phyloP scores from a whole-genome alignment of 2,797 vertebrate species.

The Oceanodroma leucorhoa region DNA sequence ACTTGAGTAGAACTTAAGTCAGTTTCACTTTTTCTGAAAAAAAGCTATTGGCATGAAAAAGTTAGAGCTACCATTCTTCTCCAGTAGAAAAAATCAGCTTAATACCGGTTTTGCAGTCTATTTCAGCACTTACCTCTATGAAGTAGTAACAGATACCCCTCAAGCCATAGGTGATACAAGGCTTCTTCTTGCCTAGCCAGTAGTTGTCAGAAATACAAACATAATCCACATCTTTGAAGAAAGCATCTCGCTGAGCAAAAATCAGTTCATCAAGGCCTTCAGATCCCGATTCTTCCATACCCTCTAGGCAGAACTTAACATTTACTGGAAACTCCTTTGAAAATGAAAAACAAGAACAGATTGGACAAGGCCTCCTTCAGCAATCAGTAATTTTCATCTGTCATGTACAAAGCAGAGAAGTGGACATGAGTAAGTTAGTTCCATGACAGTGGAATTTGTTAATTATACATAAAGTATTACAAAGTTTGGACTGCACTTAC shows the following conservation, averaged over 20 bases:
- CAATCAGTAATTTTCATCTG: not conserved
- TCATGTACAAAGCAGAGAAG: not conserved
- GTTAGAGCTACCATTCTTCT: not conserved
- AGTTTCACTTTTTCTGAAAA: not conserved
- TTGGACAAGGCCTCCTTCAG: not conserved
- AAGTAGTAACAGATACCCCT: constrained; percentile 95
- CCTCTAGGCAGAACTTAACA: constrained; percentile 94
- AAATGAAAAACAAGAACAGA: not conserved
- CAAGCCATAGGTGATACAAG: constrained; percentile 96
- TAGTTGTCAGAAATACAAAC: constrained; percentile 98
- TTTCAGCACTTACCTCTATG: constrained; percentile 76
- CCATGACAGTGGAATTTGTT: not conserved
- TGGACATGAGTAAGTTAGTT: not conserved
- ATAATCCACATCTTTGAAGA: constrained; percentile 93
- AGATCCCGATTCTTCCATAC: constrained; percentile 98
- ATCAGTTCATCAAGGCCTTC: constrained; percentile 93
- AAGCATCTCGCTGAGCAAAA: constrained; percentile 84
- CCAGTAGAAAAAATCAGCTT: not conserved
- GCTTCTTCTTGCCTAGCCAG: constrained; percentile 96
- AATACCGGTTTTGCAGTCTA: not conserved
- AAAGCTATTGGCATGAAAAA: not conserved
- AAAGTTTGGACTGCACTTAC: not conserved
- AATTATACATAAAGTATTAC: not conserved
- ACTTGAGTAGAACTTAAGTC: not conserved
- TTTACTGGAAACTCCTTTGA: constrained; percentile 93